These are phyloP conservation scores for Peromyscus maniculatus DNA, from an alignment of 2,113 vertebrate species.

Conservation along the genomic window DNA sequence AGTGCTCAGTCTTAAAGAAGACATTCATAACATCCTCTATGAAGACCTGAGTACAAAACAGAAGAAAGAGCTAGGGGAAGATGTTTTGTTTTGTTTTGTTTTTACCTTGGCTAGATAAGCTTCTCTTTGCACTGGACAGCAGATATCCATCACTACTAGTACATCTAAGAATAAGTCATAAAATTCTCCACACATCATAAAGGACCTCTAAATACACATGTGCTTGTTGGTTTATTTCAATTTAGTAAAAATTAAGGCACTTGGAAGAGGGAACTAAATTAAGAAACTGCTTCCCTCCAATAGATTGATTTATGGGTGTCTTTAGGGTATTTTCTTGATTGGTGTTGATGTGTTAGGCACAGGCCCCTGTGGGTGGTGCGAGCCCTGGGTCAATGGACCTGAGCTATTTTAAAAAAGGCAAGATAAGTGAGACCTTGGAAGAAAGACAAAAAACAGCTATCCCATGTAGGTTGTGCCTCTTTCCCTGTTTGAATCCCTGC, in stretches of 20 bases:
- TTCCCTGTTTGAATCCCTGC: not conserved
- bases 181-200: not conserved
- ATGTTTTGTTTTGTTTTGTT: not conserved
- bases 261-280: no score
- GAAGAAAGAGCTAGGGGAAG: not conserved
- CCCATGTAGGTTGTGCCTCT: not conserved
- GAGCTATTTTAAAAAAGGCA: not conserved
- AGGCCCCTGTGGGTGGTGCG: not conserved
- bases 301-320: not conserved
- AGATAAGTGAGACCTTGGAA: not conserved
- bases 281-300: not conserved
- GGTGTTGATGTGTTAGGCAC: not conserved
- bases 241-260: not conserved
- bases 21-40: not conserved
- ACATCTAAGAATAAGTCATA: not conserved
- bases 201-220: not conserved
- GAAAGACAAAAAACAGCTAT: not conserved
- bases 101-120: not conserved
- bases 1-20: not conserved
- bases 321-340: not conserved
- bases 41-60: not conserved
- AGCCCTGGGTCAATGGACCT: not conserved
- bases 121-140: not conserved
- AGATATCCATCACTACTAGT: not conserved
- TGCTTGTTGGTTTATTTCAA: not conserved